Conservation (phyloP, 2,113 vertebrate species). For the Syrmaticus mikado region DNA sequence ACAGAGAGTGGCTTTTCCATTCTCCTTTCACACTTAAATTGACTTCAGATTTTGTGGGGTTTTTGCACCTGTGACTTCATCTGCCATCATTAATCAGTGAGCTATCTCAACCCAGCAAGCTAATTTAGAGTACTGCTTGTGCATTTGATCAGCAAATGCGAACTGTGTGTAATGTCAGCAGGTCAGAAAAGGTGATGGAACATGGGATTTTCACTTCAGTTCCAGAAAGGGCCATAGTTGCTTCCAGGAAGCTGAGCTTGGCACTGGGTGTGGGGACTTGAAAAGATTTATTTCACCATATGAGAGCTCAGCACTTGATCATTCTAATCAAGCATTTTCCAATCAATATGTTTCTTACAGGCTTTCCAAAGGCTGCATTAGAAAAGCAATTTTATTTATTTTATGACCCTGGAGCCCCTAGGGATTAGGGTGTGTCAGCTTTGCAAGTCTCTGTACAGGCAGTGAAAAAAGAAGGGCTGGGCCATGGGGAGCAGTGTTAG, state of each 20-base stretch:
- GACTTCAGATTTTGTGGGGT: neutral
- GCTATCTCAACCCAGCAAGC: slow-evolving; percentile 56
- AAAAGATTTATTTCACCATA: slow-evolving; percentile 80
- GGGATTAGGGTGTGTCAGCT: neutral
- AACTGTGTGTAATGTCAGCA: slow-evolving; percentile 73
- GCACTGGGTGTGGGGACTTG: slow-evolving; percentile 58
- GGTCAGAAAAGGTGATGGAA: slow-evolving; percentile 69
- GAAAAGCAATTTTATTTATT: slow-evolving; percentile 70
- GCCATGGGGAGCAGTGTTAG: neutral
- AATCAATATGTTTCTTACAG: slow-evolving; percentile 76
- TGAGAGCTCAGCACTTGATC: slow-evolving; percentile 64
- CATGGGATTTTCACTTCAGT: slow-evolving; percentile 69
- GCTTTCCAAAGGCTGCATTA: slow-evolving; percentile 74
- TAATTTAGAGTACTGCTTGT: slow-evolving; percentile 67
- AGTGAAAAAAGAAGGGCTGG: neutral
- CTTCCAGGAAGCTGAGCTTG: slow-evolving; percentile 82
- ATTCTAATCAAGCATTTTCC: slow-evolving; percentile 66
- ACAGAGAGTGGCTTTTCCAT: neutral
- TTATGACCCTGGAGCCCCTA: neutral
- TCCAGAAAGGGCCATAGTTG: slow-evolving; percentile 76
- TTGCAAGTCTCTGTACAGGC: neutral
- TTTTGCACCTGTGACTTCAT: slow-evolving; percentile 32
- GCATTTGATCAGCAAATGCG: slow-evolving; percentile 76
- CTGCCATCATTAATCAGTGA: slow-evolving; percentile 65
- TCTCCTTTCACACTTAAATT: neutral